These are phyloP conservation scores for Ectropis grisescens DNA, from an alignment of 1,140 invertebrate species.

Conservation along the genomic window DNA sequence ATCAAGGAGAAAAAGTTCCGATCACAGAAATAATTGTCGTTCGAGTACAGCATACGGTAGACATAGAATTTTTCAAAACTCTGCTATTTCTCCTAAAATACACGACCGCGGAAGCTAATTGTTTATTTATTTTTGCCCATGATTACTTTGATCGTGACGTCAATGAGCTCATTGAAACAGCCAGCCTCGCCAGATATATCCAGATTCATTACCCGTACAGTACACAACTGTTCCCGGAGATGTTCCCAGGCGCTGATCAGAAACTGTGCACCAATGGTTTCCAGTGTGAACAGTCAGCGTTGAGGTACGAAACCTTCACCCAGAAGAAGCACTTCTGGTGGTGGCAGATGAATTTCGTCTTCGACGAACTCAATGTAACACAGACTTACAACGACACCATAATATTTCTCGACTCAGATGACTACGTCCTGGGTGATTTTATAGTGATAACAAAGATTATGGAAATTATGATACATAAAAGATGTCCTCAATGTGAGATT, in stretches of 20 bases:
- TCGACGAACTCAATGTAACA: constrained; percentile 16
- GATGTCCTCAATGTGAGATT: no score
- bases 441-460: no score
- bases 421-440: no score
- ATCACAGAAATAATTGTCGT: no score
- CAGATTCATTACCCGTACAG: constrained; percentile 31
- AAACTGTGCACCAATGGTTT: constrained; percentile 12
- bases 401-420: constrained; percentile 27
- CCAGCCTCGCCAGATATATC: constrained; percentile 17
- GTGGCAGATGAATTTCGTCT: constrained; percentile 27
- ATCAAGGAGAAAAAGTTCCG: no score
- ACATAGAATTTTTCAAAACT: no score
- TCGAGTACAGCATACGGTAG: no score
- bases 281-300: constrained; percentile 7
- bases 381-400: constrained; percentile 16
- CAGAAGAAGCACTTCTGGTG: constrained; percentile 33
- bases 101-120: constrained; percentile 13
- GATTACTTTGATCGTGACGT: constrained; percentile 19
- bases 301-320: constrained; percentile 13
- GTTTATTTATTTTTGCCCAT: constrained; percentile 26
- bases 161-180: constrained; percentile 14
- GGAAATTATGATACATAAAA: no score
- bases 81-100: no score
- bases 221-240: constrained; percentile 19
- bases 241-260: constrained; percentile 20